Conservation (phyloP, 2,888 invertebrate genomes). For the Pyrgus malvae region DNA sequence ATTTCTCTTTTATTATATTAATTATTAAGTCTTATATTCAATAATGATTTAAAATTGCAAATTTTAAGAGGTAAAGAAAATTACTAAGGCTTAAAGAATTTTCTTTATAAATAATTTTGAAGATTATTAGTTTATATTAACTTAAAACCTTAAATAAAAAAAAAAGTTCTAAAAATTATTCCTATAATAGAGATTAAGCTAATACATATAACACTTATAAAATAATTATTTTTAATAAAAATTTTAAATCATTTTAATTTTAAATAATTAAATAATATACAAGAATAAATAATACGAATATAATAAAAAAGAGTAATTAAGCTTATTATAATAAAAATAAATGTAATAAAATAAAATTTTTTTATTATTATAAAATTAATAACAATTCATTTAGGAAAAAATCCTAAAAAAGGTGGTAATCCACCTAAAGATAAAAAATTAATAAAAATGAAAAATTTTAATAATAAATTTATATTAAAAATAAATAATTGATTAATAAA, state of each 20-base stretch:
- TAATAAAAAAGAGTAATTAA: constrained; percentile 81
- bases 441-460: constrained; percentile 76
- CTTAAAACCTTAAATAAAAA: constrained; percentile 79
- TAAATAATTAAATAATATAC: constrained; percentile 70
- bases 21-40: constrained; percentile 78
- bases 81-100: constrained; percentile 82
- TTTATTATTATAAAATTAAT: constrained; percentile 75
- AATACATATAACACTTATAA: constrained; percentile 48
- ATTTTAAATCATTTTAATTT: constrained; percentile 73
- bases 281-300: constrained; percentile 74
- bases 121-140: constrained; percentile 83
- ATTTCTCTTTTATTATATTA: constrained; percentile 73
- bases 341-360: constrained; percentile 61
- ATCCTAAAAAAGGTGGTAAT: constrained; percentile 83
- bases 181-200: constrained; percentile 51
- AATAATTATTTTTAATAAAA: constrained; percentile 56
- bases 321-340: constrained; percentile 74
- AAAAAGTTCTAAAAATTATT: constrained; percentile 60
- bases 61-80: constrained; percentile 68
- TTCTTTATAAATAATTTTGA: constrained; percentile 83
- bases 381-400: constrained; percentile 83
- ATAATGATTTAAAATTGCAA: constrained; percentile 84
- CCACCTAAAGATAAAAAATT: constrained; percentile 82
- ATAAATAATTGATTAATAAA: no score
- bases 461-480: constrained; percentile 55